Evolutionary conservation across 2,113 vertebrate species (phyloP).

Genomic region (Pholis gunnellus): DNA sequence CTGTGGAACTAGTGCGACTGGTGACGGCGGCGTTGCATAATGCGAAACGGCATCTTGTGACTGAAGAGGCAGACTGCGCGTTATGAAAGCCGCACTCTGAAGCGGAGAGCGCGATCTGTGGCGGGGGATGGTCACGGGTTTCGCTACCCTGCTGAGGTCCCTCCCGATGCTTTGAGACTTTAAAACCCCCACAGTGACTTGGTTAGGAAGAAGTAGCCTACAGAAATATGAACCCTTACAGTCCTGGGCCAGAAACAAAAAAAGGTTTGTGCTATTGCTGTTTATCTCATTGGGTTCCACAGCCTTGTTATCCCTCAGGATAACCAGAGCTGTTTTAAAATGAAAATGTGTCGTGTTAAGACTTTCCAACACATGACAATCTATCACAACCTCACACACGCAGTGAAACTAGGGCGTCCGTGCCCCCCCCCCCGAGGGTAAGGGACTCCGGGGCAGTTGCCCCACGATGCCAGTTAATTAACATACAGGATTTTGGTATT

Average conservation of each 20-base stretch:
- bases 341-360: neutral
- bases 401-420: neutral
- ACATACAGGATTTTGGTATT: neutral
- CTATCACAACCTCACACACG: neutral
- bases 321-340: neutral
- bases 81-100: neutral
- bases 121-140: constrained; percentile 12
- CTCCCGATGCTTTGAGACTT: constrained; percentile 1
- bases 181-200: constrained; percentile 3
- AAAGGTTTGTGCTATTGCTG: neutral
- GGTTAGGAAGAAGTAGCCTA: neutral
- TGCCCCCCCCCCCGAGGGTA: neutral
- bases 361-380: neutral
- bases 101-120: neutral
- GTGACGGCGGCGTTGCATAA: neutral
- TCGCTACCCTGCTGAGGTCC: constrained; percentile 20
- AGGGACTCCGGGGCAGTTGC: too few species aligned
- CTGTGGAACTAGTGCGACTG: constrained; percentile 10
- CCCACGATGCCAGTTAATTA: neutral
- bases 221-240: neutral
- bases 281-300: neutral
- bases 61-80: constrained; percentile 19
- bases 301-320: neutral
- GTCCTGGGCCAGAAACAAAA: too few species aligned
- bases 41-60: constrained; percentile 12